phyloP scores from a whole-genome alignment of 2,113 vertebrate genomes.

The Tympanuchus pallidicinctus region DNA sequence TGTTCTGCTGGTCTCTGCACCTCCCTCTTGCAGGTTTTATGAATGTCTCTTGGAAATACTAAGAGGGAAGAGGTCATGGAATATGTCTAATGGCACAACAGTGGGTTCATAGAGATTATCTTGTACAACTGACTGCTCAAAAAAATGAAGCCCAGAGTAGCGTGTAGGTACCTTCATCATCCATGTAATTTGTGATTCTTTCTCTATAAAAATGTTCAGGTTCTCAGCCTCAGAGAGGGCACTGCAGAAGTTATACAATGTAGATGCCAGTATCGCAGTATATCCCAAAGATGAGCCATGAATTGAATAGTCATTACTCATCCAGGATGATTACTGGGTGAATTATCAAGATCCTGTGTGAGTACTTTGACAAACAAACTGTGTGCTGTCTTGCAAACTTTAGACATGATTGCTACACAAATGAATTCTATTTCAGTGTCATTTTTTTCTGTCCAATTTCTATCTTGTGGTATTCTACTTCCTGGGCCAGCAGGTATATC shows the following conservation, averaged over 20 bases:
- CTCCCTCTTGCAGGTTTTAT: neutral
- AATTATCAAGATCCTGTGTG: neutral
- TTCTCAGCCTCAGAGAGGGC: neutral
- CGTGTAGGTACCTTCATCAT: neutral
- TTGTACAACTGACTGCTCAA: neutral
- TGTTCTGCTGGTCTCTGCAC: neutral
- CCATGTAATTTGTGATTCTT: neutral
- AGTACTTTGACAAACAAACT: neutral
- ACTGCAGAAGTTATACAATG: neutral
- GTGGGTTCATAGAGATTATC: neutral
- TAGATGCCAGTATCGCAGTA: neutral
- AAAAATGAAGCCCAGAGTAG: neutral
- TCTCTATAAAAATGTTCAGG: neutral
- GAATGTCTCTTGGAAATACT: neutral
- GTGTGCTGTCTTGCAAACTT: neutral
- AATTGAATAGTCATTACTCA: neutral
- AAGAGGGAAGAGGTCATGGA: neutral
- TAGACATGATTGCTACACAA: neutral
- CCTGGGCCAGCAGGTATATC: neutral
- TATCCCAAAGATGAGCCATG: neutral
- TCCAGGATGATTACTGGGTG: neutral
- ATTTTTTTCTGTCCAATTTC: neutral
- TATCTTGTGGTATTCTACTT: neutral
- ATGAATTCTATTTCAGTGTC: neutral
- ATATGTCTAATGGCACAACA: neutral